phyloP scores from a whole-genome alignment of 2,888 invertebrate species.

The Pristionchus arcanus region DNA sequence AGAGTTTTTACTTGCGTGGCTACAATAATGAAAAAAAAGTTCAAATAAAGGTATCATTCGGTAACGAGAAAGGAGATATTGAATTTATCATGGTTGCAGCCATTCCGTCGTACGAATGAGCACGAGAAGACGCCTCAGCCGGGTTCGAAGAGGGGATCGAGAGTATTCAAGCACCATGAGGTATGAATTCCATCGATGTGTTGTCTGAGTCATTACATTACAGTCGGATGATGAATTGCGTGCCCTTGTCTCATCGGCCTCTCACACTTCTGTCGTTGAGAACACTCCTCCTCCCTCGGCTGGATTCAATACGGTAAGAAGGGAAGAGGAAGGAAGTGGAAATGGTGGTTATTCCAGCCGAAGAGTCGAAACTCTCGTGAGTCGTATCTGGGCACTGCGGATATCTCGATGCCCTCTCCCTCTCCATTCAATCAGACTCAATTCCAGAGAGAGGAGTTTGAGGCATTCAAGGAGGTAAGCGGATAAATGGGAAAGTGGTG shows the following conservation, averaged over 20 bases:
- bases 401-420: slow-evolving; percentile 51
- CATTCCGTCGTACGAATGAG: slow-evolving; percentile 50
- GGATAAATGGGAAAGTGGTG: not conserved
- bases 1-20: too few relatives aligned
- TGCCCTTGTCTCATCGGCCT: slow-evolving; percentile 34
- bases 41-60: too few relatives aligned
- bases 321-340: not conserved
- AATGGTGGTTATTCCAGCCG: slow-evolving; percentile 27
- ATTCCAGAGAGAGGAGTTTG: slow-evolving; percentile 49
- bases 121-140: slow-evolving; percentile 49
- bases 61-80: not conserved
- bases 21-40: not conserved
- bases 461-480: slow-evolving; percentile 52
- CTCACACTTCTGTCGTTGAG: slow-evolving; percentile 28
- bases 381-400: slow-evolving; percentile 28
- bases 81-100: not conserved
- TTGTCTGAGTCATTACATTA: not conserved
- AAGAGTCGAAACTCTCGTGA: slow-evolving; percentile 46
- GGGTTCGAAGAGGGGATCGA: not conserved
- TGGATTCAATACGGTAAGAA: slow-evolving; percentile 36
- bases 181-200: not conserved
- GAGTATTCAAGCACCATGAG: slow-evolving; percentile 21
- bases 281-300: slow-evolving; percentile 38
- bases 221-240: slow-evolving; percentile 37
- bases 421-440: slow-evolving; percentile 55